These are phyloP conservation scores for Phainopepla nitens DNA, from an alignment of 2,113 vertebrate species.

Conservation along the genomic window DNA sequence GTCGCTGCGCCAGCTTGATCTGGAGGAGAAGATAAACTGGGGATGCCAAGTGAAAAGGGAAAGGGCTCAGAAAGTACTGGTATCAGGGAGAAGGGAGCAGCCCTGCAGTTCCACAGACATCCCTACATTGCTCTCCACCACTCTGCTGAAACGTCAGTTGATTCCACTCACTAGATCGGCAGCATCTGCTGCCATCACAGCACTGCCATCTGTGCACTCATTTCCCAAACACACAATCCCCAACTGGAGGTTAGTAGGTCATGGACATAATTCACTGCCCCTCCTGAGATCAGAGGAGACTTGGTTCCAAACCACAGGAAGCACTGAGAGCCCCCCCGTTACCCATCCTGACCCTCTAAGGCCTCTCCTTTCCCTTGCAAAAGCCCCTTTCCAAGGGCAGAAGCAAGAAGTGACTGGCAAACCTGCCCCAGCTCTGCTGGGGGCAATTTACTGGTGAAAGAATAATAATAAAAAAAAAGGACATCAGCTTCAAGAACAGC, in stretches of 20 bases:
- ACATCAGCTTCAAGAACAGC: neutral
- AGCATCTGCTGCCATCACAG: neutral
- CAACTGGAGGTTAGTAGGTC: conserved; percentile 49
- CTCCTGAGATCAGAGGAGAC: neutral
- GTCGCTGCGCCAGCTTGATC: rapidly evolving
- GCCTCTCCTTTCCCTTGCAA: neutral
- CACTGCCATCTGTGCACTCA: conserved; percentile 18
- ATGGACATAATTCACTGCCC: neutral
- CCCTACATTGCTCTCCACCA: rapidly evolving
- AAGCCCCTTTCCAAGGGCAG: too few relatives aligned
- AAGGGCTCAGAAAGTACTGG: neutral
- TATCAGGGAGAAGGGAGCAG: neutral
- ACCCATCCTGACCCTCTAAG: neutral
- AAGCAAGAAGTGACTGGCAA: neutral
- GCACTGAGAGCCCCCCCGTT: neutral
- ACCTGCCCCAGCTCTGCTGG: neutral
- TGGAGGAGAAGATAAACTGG: neutral
- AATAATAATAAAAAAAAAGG: neutral
- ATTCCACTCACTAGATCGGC: neutral
- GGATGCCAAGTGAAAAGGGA: neutral
- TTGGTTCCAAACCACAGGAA: rapidly evolving
- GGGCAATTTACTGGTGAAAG: neutral
- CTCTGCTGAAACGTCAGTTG: neutral
- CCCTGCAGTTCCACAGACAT: neutral
- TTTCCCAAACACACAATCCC: neutral